phyloP scores from a whole-genome alignment of 2,797 vertebrate species.

The Brachyrhaphis roseni region DNA sequence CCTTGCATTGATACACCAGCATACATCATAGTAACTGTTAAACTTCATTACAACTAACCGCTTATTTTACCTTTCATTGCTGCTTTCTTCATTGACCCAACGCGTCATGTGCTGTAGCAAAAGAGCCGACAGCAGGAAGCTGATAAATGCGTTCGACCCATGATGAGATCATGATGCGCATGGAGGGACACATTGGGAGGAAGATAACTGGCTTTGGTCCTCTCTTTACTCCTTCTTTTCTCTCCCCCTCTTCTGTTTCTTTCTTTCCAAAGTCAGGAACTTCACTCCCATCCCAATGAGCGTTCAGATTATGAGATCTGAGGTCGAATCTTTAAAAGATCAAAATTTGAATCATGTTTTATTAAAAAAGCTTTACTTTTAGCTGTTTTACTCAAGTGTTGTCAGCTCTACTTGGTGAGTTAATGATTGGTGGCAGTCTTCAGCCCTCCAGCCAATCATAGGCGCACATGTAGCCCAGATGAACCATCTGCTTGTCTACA shows the following conservation, averaged over 20 bases:
- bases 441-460: conserved; percentile 40
- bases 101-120: conserved; percentile 15
- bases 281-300: conserved; percentile 68
- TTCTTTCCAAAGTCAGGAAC: conserved; percentile 48
- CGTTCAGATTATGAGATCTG: conserved; percentile 81
- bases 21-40: conserved; percentile 23
- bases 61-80: conserved; percentile 24
- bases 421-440: conserved; percentile 42
- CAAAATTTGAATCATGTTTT: conserved; percentile 1
- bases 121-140: conserved; percentile 26
- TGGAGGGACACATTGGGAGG: conserved; percentile 64
- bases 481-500: conserved; percentile 50
- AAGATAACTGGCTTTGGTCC: conserved; percentile 61
- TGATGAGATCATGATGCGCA: conserved; percentile 77
- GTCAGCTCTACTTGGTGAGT: conserved; percentile 17
- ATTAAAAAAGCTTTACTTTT: neutral
- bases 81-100: conserved; percentile 32
- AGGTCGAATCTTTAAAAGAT: conserved; percentile 46
- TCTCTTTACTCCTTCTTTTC: conserved; percentile 7
- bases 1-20: conserved; percentile 33
- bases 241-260: conserved; percentile 13
- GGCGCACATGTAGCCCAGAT: conserved; percentile 21
- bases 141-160: conserved; percentile 46
- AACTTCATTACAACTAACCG: conserved; percentile 48
- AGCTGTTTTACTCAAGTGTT: neutral